These are phyloP conservation scores for Apoda limacodes DNA, from an alignment of 2,888 invertebrate genomes.

Conservation along the genomic window DNA sequence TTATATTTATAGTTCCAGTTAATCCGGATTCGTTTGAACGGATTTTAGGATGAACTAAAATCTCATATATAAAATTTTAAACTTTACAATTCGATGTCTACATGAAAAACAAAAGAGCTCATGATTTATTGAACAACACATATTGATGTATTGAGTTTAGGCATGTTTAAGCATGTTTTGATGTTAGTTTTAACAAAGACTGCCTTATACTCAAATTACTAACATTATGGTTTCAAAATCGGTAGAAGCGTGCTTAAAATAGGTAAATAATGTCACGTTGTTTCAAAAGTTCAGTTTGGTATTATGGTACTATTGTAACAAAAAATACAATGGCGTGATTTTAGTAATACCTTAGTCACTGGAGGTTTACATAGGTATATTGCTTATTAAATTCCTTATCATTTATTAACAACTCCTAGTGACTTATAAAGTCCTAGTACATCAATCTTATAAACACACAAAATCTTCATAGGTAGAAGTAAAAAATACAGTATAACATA, in stretches of 20 bases:
- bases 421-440: too few species aligned
- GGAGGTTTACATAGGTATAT: too few species aligned
- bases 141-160: constrained; percentile 3
- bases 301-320: constrained; percentile 1
- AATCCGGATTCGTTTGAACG: constrained; percentile 42
- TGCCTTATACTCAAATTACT: constrained; percentile 20
- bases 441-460: too few species aligned
- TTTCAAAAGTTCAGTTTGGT: constrained; percentile 6
- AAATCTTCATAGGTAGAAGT: too few species aligned
- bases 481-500: too few species aligned
- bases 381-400: too few species aligned
- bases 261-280: constrained; percentile 4
- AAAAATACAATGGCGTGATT: too few species aligned
- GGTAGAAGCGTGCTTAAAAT: constrained; percentile 3
- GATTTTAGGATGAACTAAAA: constrained; percentile 28
- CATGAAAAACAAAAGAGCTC: constrained; percentile 62
- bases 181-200: too few species aligned
- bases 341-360: too few species aligned
- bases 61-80: constrained; percentile 64
- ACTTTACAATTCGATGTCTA: constrained; percentile 57
- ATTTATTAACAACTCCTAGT: too few species aligned
- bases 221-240: constrained; percentile 8
- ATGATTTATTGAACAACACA: constrained; percentile 52
- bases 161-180: constrained; percentile 16
- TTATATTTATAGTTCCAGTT: constrained; percentile 45